A percentile compares a stretch with the other conserved stretches of the same genome.
Conservation (phyloP, 2,888 invertebrate genomes). For the Trichacis sp. region DNA sequence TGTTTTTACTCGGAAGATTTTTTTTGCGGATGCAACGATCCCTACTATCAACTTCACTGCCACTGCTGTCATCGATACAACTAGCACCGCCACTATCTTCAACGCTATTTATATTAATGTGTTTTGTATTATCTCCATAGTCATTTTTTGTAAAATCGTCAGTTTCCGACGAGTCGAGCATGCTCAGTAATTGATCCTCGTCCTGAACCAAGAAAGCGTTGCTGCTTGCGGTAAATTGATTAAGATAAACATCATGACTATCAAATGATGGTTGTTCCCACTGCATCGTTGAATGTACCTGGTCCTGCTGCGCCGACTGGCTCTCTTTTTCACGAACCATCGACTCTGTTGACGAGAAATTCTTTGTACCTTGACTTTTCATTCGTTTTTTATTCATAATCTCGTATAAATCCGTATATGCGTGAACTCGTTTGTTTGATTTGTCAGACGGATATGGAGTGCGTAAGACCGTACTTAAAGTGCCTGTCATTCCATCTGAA, state of each 20-base stretch:
- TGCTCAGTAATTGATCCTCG: constrained; percentile 15
- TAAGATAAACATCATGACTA: neutral
- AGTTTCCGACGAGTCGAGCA: constrained; percentile 11
- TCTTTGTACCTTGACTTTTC: constrained; percentile 48
- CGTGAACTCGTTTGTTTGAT: constrained; percentile 54
- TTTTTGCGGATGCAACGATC: too few relatives aligned
- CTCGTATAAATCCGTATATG: constrained; percentile 39
- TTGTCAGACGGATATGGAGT: neutral
- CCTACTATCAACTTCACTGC: constrained; percentile 3
- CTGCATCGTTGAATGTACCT: constrained; percentile 14
- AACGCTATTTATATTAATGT: constrained; percentile 23
- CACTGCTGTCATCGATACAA: constrained; percentile 16
- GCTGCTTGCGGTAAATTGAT: neutral
- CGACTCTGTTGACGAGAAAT: constrained; percentile 9
- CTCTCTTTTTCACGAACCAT: constrained; percentile 40
- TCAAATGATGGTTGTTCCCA: neutral
- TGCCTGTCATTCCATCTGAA: neutral
- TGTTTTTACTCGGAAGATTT: too few relatives aligned
- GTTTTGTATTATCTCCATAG: constrained; percentile 21
- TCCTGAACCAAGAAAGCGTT: neutral
- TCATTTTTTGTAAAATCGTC: constrained; percentile 9
- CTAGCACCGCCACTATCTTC: constrained; percentile 22
- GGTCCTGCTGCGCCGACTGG: constrained; percentile 72
- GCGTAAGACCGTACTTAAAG: neutral
- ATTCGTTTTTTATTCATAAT: constrained; percentile 60